phyloP scores from a whole-genome alignment of 2,797 vertebrate genomes.

The Tapirus indicus region DNA sequence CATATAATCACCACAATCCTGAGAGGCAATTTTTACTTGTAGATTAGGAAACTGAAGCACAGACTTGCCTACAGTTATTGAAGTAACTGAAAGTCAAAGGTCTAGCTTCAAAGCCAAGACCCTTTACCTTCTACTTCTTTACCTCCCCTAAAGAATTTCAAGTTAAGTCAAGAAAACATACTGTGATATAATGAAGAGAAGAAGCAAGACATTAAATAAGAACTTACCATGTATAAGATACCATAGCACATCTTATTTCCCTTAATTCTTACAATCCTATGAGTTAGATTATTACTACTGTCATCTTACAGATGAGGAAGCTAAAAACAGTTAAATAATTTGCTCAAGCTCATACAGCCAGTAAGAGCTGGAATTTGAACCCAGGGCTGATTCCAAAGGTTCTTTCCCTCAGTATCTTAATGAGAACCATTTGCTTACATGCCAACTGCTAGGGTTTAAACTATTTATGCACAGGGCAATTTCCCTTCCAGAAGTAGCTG shows the following conservation, averaged over 20 bases:
- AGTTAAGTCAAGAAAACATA: slow-evolving; percentile 34
- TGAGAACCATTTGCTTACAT: slow-evolving; percentile 45
- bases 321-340: neutral
- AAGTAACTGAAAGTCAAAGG: neutral
- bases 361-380: slow-evolving; percentile 22
- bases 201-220: neutral
- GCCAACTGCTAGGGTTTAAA: slow-evolving; percentile 48
- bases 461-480: slow-evolving; percentile 63
- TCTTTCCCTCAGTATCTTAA: slow-evolving; percentile 48
- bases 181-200: neutral
- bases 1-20: neutral
- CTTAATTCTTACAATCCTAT: slow-evolving; percentile 18
- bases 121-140: neutral
- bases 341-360: neutral
- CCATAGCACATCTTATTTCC: neutral
- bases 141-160: slow-evolving; percentile 1
- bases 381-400: slow-evolving; percentile 4
- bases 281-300: neutral
- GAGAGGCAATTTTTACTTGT: neutral
- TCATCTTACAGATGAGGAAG: slow-evolving; percentile 21
- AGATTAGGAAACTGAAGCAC: neutral
- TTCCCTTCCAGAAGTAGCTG: slow-evolving; percentile 70
- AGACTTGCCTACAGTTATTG: neutral
- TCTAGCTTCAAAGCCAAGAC: neutral
- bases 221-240: neutral